Conservation (phyloP, 2,797 vertebrate genomes). For the Hippopotamyrus pictus region DNA sequence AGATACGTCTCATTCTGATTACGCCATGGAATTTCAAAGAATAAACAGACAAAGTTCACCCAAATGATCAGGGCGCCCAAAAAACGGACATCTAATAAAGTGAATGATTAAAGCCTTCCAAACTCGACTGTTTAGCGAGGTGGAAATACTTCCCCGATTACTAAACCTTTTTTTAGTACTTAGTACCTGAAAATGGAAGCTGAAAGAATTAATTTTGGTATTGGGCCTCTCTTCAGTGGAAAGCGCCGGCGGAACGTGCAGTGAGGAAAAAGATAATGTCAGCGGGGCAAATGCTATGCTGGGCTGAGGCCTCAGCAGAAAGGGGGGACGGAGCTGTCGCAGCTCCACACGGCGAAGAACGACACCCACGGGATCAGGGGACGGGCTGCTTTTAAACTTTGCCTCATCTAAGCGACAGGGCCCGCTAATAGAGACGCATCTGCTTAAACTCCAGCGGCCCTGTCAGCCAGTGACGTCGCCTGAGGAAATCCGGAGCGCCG, state of each 20-base stretch:
- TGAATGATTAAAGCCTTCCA: neutral
- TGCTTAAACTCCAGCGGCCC: neutral
- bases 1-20: neutral
- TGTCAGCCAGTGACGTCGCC: neutral
- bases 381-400: neutral
- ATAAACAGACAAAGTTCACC: slow-evolving; percentile 18
- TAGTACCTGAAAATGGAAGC: neutral
- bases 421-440: neutral
- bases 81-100: neutral
- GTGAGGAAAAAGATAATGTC: neutral
- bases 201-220: neutral
- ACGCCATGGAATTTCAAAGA: slow-evolving; percentile 8
- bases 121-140: neutral
- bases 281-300: neutral
- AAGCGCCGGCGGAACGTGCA: neutral
- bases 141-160: neutral
- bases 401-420: neutral
- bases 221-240: neutral
- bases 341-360: neutral
- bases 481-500: neutral
- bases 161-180: neutral
- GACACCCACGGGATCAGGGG: neutral
- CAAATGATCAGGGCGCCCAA: neutral
- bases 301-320: neutral
- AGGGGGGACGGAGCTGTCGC: neutral